phyloP scores from a whole-genome alignment of 2,888 invertebrate genomes.

The Pharmacophagus antenor region DNA sequence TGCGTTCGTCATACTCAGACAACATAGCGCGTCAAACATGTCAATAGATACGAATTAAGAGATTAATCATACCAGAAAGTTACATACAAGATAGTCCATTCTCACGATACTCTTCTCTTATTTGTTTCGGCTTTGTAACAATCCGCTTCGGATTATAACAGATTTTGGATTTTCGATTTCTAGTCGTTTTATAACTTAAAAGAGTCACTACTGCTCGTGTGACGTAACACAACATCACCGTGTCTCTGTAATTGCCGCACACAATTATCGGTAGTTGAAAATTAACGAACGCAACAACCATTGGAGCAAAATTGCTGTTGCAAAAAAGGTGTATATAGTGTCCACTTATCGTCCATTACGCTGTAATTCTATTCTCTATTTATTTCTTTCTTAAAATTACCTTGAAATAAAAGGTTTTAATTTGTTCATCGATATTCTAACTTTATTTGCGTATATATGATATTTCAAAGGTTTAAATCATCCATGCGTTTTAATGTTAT shows the following conservation, averaged over 20 bases:
- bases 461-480: no score
- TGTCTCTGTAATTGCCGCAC: conserved; percentile 7
- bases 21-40: no score
- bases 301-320: conserved; percentile 7
- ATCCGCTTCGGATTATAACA: not conserved
- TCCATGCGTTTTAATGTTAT: no score
- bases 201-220: not conserved
- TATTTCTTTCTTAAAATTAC: not conserved
- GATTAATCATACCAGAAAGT: not conserved
- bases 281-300: conserved; percentile 5
- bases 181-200: not conserved
- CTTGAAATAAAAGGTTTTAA: no score
- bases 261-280: conserved; percentile 1
- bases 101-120: not conserved
- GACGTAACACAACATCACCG: conserved; percentile 7
- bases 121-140: not conserved
- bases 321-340: not conserved
- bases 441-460: not conserved
- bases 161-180: not conserved
- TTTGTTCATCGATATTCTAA: no score
- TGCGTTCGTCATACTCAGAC: no score
- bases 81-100: no score
- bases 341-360: not conserved
- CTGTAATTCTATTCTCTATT: not conserved
- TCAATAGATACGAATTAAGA: not conserved